Base-by-base conservation (phyloP, 2,797 vertebrate genomes). In the Pagetopsis macropterus region DNA sequence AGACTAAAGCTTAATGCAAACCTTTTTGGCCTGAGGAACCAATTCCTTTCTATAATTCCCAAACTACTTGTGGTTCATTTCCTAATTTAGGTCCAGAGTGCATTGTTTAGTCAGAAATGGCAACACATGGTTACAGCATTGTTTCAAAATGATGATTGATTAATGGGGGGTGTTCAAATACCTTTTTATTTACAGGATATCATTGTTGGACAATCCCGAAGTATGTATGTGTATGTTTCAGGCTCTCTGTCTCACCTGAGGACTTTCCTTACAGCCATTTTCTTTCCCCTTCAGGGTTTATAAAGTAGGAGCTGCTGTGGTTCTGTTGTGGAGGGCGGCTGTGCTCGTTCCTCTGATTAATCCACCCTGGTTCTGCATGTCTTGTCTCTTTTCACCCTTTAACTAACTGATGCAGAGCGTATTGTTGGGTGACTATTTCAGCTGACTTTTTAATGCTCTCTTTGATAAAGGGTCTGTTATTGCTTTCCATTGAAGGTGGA, bases 351-450 rank as follows among this genome's bases (percentile, higher is more conserved):
- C 83, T 83, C 80, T 70, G 45, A 94, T 95, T 92, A 93, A 95
- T 93, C 92, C 94, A 94, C 93, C 91, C 56, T 91, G 89, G 91
- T 94, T 94, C 85, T 95, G 95, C 95, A 96, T 96, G 95, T 92
- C 81, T 88, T 83, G 77, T 86, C 73, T 90, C 88, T 86, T 82
- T 88, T 72, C 94, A 94, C 91, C 85, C 87, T 91, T 83, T 60
- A 91, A 96, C 94, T 95, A 96, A 96, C 92, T 79, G 76, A 78
- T 27, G 60, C 51, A 65, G 58, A 60, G 11, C 66, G 4, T 63
- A 37, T 57, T 51, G n/a, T 68, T 60, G 52, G 70, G 15, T 65
- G 12, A 40, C 45, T 67, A 4, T 60, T 60, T 76, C 12, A n/a
- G n/a, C 2, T 1, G 0, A 10, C 44, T 12, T 59, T 58, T 59